Percentiles rank a stretch among this genome's conserved stretches.
phyloP scores from a whole-genome alignment of 2,888 invertebrate species.

The Hirtodrosophila duncani region DNA sequence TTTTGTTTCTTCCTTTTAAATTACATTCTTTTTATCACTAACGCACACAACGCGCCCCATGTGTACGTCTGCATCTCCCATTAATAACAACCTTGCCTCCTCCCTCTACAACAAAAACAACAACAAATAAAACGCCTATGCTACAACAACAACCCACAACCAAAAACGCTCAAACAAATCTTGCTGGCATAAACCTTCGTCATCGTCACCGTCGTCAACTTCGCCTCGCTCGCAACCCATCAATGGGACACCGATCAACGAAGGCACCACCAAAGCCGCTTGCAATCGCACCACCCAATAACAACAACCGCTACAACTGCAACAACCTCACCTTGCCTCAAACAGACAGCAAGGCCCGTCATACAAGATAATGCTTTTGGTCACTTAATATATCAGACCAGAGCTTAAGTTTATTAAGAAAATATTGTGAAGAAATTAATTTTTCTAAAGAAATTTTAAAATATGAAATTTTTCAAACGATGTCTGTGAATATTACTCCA shows the following conservation, averaged over 20 bases:
- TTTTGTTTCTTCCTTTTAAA: slow-evolving; percentile 73
- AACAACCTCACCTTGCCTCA: slow-evolving; percentile 28
- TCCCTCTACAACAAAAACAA: slow-evolving; percentile 15
- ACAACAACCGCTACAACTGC: slow-evolving; percentile 35
- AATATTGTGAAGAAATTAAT: too few relatives aligned
- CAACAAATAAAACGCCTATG: slow-evolving; percentile 23
- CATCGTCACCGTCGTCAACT: slow-evolving; percentile 9
- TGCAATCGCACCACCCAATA: slow-evolving; percentile 29
- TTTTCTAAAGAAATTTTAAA: too few relatives aligned
- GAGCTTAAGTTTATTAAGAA: too few relatives aligned
- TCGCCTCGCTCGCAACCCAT: slow-evolving; percentile 14
- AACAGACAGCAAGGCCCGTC: slow-evolving; percentile 83
- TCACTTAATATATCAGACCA: slow-evolving; percentile 99
- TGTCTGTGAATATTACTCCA: too few relatives aligned
- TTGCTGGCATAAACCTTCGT: slow-evolving; percentile 19
- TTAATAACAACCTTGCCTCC: slow-evolving; percentile 37
- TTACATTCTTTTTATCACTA: slow-evolving; percentile 62
- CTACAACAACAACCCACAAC: slow-evolving; percentile 49
- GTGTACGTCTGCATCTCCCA: slow-evolving; percentile 58
- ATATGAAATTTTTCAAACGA: too few relatives aligned
- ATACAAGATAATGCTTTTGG: slow-evolving; percentile 99
- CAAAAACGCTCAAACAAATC: slow-evolving; percentile 42
- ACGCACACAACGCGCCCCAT: slow-evolving; percentile 73
- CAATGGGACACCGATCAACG: slow-evolving; percentile 31
- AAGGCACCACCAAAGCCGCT: slow-evolving; percentile 33